phyloP scores from a whole-genome alignment of 2,888 invertebrate genomes.

The Lasioglossum leucozonium region DNA sequence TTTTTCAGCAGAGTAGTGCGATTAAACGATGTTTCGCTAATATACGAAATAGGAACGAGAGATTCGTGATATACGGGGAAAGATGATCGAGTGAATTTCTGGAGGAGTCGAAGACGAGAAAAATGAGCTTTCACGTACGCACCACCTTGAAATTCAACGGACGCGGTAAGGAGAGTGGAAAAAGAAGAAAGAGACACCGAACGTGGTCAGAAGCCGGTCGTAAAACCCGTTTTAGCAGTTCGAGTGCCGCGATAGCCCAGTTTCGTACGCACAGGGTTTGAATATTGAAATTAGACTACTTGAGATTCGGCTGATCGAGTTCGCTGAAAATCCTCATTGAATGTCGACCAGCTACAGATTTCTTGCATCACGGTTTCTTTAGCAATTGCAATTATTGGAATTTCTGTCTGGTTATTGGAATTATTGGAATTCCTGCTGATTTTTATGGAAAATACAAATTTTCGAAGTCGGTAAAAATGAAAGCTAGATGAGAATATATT shows the following conservation, averaged over 20 bases:
- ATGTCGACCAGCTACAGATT: not conserved
- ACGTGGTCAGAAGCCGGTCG: constrained; percentile 65
- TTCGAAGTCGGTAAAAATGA: too few relatives aligned
- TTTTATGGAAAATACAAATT: too few relatives aligned
- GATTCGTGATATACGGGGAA: not conserved
- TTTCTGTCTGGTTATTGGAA: not conserved
- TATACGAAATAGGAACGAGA: not conserved
- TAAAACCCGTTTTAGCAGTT: constrained; percentile 70
- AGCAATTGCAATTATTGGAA: not conserved
- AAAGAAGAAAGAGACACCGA: constrained; percentile 42
- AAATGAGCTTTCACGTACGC: constrained; percentile 48
- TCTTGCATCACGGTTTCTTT: not conserved
- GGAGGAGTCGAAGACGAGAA: not conserved
- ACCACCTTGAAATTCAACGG: constrained; percentile 18
- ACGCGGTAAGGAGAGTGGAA: constrained; percentile 35
- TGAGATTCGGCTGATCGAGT: constrained; percentile 11
- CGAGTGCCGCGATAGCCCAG: constrained; percentile 70
- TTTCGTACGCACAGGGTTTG: constrained; percentile 52
- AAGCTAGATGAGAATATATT: too few relatives aligned
- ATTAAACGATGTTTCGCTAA: not conserved
- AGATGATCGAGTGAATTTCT: not conserved
- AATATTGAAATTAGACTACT: constrained; percentile 63
- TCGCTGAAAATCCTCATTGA: not conserved
- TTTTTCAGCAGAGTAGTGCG: not conserved
- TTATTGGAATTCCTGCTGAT: too few relatives aligned